These are phyloP conservation scores for Uropetala carovei DNA, from an alignment of 2,888 invertebrate species.

Conservation along the genomic window DNA sequence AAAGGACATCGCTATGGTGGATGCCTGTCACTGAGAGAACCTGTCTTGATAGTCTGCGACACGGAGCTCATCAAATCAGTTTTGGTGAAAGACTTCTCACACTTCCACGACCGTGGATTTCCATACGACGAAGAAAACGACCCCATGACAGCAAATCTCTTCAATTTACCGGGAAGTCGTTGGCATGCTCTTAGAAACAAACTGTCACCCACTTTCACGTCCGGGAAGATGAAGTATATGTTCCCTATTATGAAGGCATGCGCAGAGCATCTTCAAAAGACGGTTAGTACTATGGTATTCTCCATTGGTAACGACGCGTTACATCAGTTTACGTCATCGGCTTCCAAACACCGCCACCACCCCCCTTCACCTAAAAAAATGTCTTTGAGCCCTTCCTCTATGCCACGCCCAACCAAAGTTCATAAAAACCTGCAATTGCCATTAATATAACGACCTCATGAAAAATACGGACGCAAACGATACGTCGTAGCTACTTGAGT, in stretches of 20 bases:
- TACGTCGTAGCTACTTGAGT: too few relatives aligned
- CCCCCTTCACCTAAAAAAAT: too few relatives aligned
- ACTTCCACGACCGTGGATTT: constrained; percentile 66
- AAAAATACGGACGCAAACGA: too few relatives aligned
- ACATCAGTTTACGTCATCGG: neutral
- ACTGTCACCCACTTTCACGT: constrained; percentile 68
- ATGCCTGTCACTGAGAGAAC: constrained; percentile 32
- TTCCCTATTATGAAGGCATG: constrained; percentile 65
- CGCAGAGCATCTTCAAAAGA: constrained; percentile 60
- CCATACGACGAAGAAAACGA: constrained; percentile 57
- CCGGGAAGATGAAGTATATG: constrained; percentile 68
- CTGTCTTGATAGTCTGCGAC: constrained; percentile 65
- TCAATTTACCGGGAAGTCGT: constrained; percentile 64
- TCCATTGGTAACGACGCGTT: neutral
- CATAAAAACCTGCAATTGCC: too few relatives aligned
- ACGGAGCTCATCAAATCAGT: constrained; percentile 66
- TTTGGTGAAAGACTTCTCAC: constrained; percentile 66
- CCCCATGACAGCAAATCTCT: constrained; percentile 66
- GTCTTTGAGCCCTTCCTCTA: too few relatives aligned
- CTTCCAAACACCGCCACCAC: too few relatives aligned
- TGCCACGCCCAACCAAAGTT: too few relatives aligned
- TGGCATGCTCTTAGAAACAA: constrained; percentile 67
- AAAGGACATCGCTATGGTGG: constrained; percentile 67
- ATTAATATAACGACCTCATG: too few relatives aligned
- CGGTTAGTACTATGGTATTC: neutral